Conservation (phyloP, 2,888 invertebrate genomes). For the Mallateleia sp. region DNA sequence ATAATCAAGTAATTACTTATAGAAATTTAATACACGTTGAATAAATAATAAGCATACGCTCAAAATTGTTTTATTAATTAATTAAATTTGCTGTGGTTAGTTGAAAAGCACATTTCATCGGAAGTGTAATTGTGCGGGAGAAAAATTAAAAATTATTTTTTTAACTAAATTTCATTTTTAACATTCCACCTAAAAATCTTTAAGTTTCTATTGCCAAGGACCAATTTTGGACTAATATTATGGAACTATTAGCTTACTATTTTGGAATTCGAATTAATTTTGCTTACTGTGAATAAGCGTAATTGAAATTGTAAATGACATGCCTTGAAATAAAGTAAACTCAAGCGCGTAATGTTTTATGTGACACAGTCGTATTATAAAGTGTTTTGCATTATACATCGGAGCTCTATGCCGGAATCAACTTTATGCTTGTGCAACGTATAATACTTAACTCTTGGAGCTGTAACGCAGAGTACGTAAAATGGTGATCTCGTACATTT, state of each 20-base stretch:
- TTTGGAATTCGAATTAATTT: constrained; percentile 8
- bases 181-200: too few species aligned
- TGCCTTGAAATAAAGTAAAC: constrained; percentile 39
- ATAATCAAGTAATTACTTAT: constrained; percentile 1
- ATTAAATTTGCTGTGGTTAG: not conserved
- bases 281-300: constrained; percentile 18
- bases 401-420: constrained; percentile 65
- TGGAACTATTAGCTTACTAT: not conserved
- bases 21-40: not conserved
- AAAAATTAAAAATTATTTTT: too few species aligned
- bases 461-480: constrained; percentile 61
- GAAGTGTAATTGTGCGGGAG: too few species aligned
- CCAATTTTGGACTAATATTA: too few species aligned
- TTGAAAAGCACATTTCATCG: too few species aligned
- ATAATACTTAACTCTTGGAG: constrained; percentile 65
- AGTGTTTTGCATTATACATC: constrained; percentile 68
- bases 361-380: constrained; percentile 64
- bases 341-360: constrained; percentile 51
- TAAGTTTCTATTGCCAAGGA: too few species aligned
- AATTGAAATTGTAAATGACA: constrained; percentile 40
- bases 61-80: constrained; percentile 5
- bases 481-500: constrained; percentile 68
- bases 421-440: constrained; percentile 60
- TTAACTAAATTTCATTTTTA: too few species aligned
- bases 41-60: not conserved